Conservation (phyloP, 2,113 vertebrate species). For the Eudyptes chrysolophus region DNA sequence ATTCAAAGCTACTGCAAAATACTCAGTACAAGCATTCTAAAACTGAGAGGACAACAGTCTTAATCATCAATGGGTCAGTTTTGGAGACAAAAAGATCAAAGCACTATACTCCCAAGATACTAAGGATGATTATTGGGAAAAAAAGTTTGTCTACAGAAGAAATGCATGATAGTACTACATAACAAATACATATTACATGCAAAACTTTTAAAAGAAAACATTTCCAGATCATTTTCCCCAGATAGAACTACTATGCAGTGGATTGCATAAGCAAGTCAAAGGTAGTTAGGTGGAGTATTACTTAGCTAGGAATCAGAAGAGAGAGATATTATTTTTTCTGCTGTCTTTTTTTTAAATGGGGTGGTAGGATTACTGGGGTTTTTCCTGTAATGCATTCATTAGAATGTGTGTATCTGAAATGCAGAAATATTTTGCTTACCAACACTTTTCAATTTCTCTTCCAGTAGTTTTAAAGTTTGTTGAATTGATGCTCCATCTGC, state of each 20-base stretch:
- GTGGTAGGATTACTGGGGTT: neutral
- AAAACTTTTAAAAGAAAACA: constrained; percentile 8
- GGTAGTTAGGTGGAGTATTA: neutral
- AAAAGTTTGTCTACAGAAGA: neutral
- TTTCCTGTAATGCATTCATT: neutral
- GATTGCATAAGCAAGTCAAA: neutral
- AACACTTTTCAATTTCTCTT: constrained; percentile 97
- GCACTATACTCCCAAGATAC: neutral
- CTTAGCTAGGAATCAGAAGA: neutral
- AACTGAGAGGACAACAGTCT: neutral
- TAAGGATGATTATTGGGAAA: neutral
- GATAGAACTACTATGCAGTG: neutral
- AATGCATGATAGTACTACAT: neutral
- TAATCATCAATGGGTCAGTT: neutral
- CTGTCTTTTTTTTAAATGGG: neutral
- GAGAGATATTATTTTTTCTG: rapidly evolving
- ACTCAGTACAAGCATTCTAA: neutral
- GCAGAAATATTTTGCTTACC: constrained; percentile 79
- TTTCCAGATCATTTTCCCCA: constrained; percentile 19
- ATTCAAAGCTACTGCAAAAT: neutral
- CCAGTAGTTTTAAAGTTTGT: constrained; percentile 95
- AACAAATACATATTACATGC: neutral
- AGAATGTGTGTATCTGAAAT: neutral
- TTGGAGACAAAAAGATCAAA: neutral
- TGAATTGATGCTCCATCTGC: constrained; percentile 95